Conservation (phyloP, 2,113 vertebrate species). For the Brienomyrus longianalis region DNA sequence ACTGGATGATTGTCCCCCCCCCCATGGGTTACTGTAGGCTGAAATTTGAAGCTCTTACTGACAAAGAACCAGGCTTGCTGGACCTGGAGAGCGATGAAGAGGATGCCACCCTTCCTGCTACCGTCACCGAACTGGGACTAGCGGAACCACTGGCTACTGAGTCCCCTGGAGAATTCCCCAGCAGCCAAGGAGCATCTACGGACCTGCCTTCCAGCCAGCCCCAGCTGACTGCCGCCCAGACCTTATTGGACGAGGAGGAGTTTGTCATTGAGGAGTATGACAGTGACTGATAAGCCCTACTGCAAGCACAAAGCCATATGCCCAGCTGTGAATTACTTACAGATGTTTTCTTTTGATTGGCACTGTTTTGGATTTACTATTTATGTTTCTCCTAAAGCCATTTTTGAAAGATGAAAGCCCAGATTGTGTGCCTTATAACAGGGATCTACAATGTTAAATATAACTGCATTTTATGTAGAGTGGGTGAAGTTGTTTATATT, state of each 20-base stretch:
- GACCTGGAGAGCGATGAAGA: constrained; percentile 53
- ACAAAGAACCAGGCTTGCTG: constrained; percentile 68
- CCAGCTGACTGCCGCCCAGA: constrained; percentile 57
- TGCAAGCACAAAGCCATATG: neutral
- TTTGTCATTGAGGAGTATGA: constrained; percentile 77
- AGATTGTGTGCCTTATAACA: neutral
- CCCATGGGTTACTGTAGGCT: constrained; percentile 53
- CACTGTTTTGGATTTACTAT: neutral
- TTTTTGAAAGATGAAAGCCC: neutral
- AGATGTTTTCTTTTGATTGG: neutral
- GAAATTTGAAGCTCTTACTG: constrained; percentile 74
- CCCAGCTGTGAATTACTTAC: constrained; percentile 6
- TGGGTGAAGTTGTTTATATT: neutral
- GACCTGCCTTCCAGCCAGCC: constrained; percentile 76
- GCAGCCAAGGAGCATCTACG: constrained; percentile 28
- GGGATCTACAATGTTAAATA: neutral
- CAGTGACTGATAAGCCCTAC: constrained; percentile 58
- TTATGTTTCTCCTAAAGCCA: neutral
- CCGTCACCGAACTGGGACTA: neutral
- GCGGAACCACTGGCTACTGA: neutral
- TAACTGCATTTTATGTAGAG: neutral
- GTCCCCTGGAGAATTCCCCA: neutral
- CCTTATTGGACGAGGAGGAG: constrained; percentile 65
- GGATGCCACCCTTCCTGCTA: neutral
- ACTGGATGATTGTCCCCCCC: neutral